Conservation (phyloP, 2,113 vertebrate genomes). For the Triplophysa dalaica region DNA sequence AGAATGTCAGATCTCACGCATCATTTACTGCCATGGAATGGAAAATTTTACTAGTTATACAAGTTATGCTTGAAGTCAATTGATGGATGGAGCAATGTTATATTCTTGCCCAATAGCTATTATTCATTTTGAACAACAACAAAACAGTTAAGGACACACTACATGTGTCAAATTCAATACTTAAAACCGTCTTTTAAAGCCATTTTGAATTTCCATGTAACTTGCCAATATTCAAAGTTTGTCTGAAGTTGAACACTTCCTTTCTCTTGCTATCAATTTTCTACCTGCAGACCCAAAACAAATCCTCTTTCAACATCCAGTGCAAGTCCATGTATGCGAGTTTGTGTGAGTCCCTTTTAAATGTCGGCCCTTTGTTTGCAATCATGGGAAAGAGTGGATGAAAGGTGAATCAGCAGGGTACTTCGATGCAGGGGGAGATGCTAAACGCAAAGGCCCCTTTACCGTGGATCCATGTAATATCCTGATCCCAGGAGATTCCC, state of each 20-base stretch:
- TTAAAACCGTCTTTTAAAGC: too few species aligned
- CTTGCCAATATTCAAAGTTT: too few species aligned
- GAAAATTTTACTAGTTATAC: too few species aligned
- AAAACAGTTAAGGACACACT: too few species aligned
- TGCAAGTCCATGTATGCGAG: conserved; percentile 33
- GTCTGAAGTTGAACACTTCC: neutral
- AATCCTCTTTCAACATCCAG: neutral
- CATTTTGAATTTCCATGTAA: too few species aligned
- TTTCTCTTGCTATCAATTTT: neutral
- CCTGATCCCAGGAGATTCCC: conserved; percentile 66
- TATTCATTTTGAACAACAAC: too few species aligned
- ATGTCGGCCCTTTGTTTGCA: conserved; percentile 61
- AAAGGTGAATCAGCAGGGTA: conserved; percentile 68
- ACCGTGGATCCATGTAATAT: conserved; percentile 72
- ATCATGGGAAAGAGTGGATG: conserved; percentile 71
- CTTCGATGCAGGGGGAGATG: conserved; percentile 45
- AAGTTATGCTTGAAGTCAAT: too few species aligned
- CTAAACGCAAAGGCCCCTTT: conserved; percentile 61
- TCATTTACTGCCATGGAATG: too few species aligned
- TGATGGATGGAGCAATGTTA: too few species aligned
- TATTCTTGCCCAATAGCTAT: too few species aligned
- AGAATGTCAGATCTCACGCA: too few species aligned
- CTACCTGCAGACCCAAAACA: conserved; percentile 5
- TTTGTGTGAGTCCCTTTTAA: conserved; percentile 56
- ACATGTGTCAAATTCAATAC: too few species aligned